Base-by-base conservation (phyloP, 2,797 vertebrate species). In the Pseudochirops cupreus region DNA sequence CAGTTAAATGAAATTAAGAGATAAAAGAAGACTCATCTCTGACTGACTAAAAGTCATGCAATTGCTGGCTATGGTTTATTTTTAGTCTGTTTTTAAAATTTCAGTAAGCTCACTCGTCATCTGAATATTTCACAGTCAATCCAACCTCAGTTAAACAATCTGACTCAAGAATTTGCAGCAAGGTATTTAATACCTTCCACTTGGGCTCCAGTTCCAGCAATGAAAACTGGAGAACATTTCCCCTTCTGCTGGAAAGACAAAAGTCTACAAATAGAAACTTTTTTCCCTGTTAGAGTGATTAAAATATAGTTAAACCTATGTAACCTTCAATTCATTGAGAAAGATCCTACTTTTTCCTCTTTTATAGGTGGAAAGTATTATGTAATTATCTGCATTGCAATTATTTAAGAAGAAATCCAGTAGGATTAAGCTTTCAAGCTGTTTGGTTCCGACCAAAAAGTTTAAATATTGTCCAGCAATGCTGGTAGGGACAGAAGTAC, bases 301-400 rank as follows among this genome's bases (percentile, higher is more conserved):
- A 92, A 94, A 82, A 96, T 95, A 93, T 82, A 96, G 95, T 74
- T 92, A 96, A 74, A 93, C 87, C 92, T 56, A 91, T 46, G 90
- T 93, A 90, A 96, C 92, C 93, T 97, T 94, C 67, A 92, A 96
- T 91, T 58, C 56, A 29, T 54, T 33, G 56, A 97, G 91, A 62
- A 53, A 92, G 62, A 89, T 91, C 93, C 55, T 95, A 53, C 3
- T 93, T 1, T 91, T 92, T 94, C 87, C 96, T 93, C 7, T 4
- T 24, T 82, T 90, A 62, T 33, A 26, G 57, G 90, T 56, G 55
- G 95, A 97, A 95, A 92, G 89, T 50, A 0, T 33, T 87, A 92
- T 58, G 89, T 96, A 95, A 96, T 92, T 95, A 56, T 54, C 87
- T 67, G 57, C 89, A 21, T 97, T 21, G 87, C 50, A 91, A 91